phyloP scores from a whole-genome alignment of 2,113 vertebrate species.

The Accipiter cooperii region DNA sequence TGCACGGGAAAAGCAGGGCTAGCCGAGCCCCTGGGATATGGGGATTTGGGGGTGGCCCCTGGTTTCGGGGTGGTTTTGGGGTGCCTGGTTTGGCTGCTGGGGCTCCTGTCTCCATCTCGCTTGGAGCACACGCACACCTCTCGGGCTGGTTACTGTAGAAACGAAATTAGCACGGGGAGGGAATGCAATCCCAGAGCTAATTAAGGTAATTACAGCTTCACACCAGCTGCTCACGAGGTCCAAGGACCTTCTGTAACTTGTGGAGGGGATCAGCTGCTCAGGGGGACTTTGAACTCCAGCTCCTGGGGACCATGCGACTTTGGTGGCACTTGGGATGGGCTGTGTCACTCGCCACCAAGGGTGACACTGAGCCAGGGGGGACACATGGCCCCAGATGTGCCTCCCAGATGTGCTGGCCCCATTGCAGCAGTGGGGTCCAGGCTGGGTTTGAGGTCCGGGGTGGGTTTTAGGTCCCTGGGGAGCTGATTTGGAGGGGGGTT shows the following conservation, averaged over 20 bases:
- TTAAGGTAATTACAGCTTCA: slow-evolving; percentile 72
- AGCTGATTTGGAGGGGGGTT: background rate
- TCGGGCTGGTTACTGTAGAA: slow-evolving; percentile 69
- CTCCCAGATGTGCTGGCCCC: background rate
- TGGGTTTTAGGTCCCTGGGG: background rate
- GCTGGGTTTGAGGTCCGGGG: background rate
- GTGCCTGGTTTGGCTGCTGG: background rate
- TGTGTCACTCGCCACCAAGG: background rate
- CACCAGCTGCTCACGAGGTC: slow-evolving; percentile 69
- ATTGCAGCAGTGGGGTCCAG: background rate
- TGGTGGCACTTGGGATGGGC: background rate
- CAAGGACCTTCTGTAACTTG: slow-evolving; percentile 67
- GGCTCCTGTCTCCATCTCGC: background rate
- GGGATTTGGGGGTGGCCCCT: background rate
- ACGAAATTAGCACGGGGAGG: slow-evolving; percentile 64
- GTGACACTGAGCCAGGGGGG: background rate
- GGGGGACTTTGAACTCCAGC: slow-evolving; percentile 13
- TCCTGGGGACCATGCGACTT: background rate
- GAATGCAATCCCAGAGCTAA: slow-evolving; percentile 67
- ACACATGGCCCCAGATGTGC: background rate
- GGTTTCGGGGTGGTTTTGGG: background rate
- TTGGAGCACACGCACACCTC: background rate
- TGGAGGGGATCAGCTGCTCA: slow-evolving; percentile 15
- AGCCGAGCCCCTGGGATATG: background rate
- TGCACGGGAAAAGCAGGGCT: rapidly evolving